Conservation (phyloP, 2,797 vertebrate species). For the Hydrocynus forskahlii region DNA sequence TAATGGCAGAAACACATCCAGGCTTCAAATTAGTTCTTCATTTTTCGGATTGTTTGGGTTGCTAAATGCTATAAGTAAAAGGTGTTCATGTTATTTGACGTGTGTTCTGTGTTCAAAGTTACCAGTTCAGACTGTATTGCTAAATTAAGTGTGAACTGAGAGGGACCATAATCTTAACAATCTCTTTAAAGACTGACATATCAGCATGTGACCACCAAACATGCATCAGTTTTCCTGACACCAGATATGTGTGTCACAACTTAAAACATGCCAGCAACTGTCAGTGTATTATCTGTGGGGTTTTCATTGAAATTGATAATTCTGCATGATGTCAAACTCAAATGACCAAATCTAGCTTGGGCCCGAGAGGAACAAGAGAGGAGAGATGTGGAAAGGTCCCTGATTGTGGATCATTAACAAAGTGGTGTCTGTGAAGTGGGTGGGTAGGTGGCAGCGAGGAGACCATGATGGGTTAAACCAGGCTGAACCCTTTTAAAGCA, state of each 20-base stretch:
- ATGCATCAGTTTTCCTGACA: not conserved
- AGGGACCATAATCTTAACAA: too few relatives aligned
- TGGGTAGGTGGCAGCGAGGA: conserved; percentile 28
- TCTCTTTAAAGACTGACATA: too few relatives aligned
- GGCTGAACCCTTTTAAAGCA: conserved; percentile 16
- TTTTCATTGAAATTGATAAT: not conserved
- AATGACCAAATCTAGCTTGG: not conserved
- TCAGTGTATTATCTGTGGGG: not conserved
- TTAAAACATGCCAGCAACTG: not conserved
- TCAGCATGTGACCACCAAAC: not conserved
- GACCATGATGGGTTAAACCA: conserved; percentile 19
- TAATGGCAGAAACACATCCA: too few relatives aligned
- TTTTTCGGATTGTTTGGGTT: too few relatives aligned
- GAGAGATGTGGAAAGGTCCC: not conserved
- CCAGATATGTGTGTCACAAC: not conserved
- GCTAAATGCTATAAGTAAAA: too few relatives aligned
- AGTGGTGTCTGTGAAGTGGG: not conserved
- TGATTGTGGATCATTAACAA: not conserved
- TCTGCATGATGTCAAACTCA: not conserved
- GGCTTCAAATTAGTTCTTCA: too few relatives aligned
- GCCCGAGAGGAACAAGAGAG: not conserved
- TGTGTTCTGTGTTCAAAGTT: too few relatives aligned
- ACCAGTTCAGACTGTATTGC: too few relatives aligned
- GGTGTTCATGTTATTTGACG: too few relatives aligned
- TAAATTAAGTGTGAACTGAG: too few relatives aligned